Base-by-base conservation (phyloP, 2,888 invertebrate species). In the Phalangium opilio region DNA sequence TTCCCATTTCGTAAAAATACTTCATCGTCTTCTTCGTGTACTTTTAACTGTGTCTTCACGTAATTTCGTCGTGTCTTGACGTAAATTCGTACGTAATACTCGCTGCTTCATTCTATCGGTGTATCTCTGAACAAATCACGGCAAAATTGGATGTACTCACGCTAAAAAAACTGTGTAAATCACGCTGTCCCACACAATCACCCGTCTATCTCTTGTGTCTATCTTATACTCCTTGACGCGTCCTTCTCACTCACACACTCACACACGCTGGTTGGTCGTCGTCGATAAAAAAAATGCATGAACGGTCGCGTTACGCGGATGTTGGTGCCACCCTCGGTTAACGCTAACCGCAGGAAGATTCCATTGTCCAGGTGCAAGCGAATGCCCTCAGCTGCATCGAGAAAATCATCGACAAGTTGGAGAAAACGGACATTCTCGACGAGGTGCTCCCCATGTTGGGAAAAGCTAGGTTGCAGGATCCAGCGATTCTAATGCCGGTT, bases 381-480 rank as follows among this genome's bases (percentile, higher is more conserved):
- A 69, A 66, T 54, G 65, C 67, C 10, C 56, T 69, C 52, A 59
- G 62, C 2, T 68, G 68, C 56, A 64, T 70, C 45, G 86, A 89
- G 66, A 77, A 79, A 60, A 81, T 85, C 15, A 70, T 93, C 55
- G 78, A 80, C 58, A 78, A 84, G 57, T 73, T 93, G 56, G 90
- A 93, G 59, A 79, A 83, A 61, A 76, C 77, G 49, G 83, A 87
- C 66, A 83, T 93, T 49, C 76, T 87, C 59, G 90, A 90, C 60
- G 83, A 87, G 60, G 84, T 93, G 41, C 74, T 93, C 56, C 91
- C 91, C 1, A 75, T 93, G 55, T 73, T 95, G 32, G 81, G 83
- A 62, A 81, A 82, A 58, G 83, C 90, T 59, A 77, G 82, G 53
- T 75, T 89, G 43, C 79, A 79, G 55, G 90, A 93, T 66, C 83